Base-by-base conservation (phyloP, 2,113 vertebrate species). In the Pseudonaja textilis region DNA sequence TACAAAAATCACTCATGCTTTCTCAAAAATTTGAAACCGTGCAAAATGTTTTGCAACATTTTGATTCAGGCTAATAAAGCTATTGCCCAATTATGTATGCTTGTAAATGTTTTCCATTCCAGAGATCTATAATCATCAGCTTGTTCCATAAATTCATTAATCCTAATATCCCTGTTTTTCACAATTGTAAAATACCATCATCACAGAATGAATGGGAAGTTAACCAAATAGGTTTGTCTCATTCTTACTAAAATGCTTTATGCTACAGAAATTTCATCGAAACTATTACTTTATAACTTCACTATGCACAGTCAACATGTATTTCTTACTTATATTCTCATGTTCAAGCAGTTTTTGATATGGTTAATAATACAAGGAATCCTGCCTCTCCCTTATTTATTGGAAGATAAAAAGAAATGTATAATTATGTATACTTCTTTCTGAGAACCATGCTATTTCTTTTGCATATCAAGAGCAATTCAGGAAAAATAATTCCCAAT, bases 341-440 rank as follows among this genome's bases (percentile, higher is more conserved):
- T 14, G 0, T 1, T 91, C 69, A 93, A 95, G 56, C 85, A 93
- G 57, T 94, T 81, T 92, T 94, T 89, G 81, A 91, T 93, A 92
- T n/a, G 0, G 57, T 1, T 93, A 89, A 90, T 61, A 85, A 94
- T 93, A 93, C 95, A 93, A 92, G 93, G 89, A 45, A 89, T 56
- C 64, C 64, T 87, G 91, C 52, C n/a, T 92, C 95, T 94, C 93
- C 85, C 9, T 0, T 22, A 91, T 92, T 96, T 93, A 89, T 42
- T n/a, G 12, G 57, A 45, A 93, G 93, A 87, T 47, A 50, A 59
- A 85, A 85, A n/a, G 89, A 57, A 92, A 5, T 16, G 52, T 86
- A 29, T 9, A 0, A 90, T 0, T 47, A 52, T 59, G 0, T 23
- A 93, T 52, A 42, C 61, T 93, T 25, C 29, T 85, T 69, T 25